Percentiles rank a stretch among this genome's conserved stretches.
Evolutionary conservation across 2,888 invertebrate species (phyloP).

Genomic region (Drosophila diplacantha): DNA sequence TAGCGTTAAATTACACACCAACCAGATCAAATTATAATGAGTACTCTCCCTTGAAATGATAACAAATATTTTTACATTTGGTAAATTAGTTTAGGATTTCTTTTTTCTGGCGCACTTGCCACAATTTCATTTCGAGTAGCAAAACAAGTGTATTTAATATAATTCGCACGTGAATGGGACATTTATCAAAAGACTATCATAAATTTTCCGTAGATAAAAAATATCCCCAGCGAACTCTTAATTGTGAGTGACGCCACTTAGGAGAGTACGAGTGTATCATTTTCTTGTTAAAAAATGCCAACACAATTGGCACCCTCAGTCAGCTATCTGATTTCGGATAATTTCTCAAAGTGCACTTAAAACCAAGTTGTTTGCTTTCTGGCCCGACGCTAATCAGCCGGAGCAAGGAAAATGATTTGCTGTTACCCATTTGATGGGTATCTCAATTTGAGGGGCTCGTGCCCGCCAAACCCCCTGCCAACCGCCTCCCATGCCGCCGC

Average conservation of each 20-base stretch:
- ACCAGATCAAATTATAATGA: slow-evolving; percentile 1
- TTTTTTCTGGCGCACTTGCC: background rate
- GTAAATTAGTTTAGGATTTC: background rate
- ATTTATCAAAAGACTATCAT: background rate
- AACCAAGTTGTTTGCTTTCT: slow-evolving; percentile 14
- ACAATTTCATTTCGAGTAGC: background rate
- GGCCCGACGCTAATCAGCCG: slow-evolving; percentile 41
- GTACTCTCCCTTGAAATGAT: background rate
- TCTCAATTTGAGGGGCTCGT: slow-evolving; percentile 23
- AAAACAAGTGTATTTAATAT: background rate
- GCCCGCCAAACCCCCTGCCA: slow-evolving; percentile 2
- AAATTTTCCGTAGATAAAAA: background rate
- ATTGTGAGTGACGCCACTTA: no score
- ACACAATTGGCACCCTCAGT: background rate
- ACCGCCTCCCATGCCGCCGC: no score
- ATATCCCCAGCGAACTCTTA: background rate
- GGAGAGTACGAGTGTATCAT: no score
- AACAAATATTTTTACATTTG: slow-evolving; percentile 1
- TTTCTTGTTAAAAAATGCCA: background rate
- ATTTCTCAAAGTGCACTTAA: slow-evolving; percentile 18
- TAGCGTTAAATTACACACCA: background rate
- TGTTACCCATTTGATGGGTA: slow-evolving; percentile 25
- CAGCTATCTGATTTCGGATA: slow-evolving; percentile 1
- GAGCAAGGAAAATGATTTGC: slow-evolving; percentile 34
- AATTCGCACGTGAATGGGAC: background rate